Base-by-base conservation (phyloP, 2,113 vertebrate species). In the Saguinus imperator region DNA sequence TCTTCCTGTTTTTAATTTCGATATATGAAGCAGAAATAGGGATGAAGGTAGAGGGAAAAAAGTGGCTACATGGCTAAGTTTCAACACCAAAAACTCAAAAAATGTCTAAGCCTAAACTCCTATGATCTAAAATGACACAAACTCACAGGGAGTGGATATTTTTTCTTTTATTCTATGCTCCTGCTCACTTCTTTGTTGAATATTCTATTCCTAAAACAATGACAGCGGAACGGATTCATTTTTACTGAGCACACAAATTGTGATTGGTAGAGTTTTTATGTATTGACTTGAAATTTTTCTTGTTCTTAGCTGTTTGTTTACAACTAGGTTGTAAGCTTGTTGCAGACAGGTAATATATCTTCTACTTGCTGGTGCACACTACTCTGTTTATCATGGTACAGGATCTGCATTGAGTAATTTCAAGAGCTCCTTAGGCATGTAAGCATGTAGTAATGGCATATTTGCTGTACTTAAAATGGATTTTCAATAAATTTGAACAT, bases 401-500 rank as follows among this genome's bases (percentile, higher is more conserved):
- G 6, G 25, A 5, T 48, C 25, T 21, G 23, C 18, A 14, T 4
- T n/a, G 37, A 12, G 50, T 64, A 58, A 89, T 68, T 90, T 45
- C 52, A 90, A 18, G n/a, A 80, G 45, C 12, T 75, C 68, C 52
- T 20, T 18, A 40, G 48, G 94, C 13, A 76, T 0, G 77, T 61
- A 58, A 90, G 75, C 12, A 32, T 13, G 21, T 21, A 25, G 55
- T 86, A 89, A 40, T 20, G 66, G 25, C 35, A 45, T 18, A 48
- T 73, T 32, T 18, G 25, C 10, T 45, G 20, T 58, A 82, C 32
- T 72, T n/a, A 81, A 76, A 79, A 82, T 72, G 0, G 11, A 23
- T 57, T 81, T 92, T 94, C 84, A 96, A 91, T 82, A 72, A 94
- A 83, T 80, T 0, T 85, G 61, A 64, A 84, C 55, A 55, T 21